Base-by-base conservation (phyloP, 2,888 invertebrate genomes). In the Pachycephus smyrnensis region DNA sequence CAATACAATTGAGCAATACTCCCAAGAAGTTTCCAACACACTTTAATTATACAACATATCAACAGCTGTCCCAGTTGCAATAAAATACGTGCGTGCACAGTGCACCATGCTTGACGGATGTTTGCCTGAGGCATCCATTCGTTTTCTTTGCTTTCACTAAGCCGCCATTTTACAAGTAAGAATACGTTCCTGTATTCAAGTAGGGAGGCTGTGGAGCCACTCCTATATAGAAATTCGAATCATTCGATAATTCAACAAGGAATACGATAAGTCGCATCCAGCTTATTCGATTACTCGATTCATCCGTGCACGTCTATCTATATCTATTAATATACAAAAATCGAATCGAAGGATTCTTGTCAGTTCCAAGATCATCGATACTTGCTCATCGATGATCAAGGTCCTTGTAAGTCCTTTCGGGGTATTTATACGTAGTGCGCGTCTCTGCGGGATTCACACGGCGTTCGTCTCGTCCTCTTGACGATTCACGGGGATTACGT, bases 341-440 rank as follows among this genome's bases (percentile, higher is more conserved):
- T 55, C 40, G 40, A 40, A 23, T 40, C 23, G 55, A 55, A 55
- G 55, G 55, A 55, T 71, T 31, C 71, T 71, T 23, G 12, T 31
- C 31, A 23, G 12, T 71, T 71, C 71, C 71, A 32, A 31, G 71
- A 71, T 71, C 71, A 23, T 32, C 31, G 30, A 71, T 78, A 82
- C 82, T 82, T 82, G 83, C 81, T 84, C 84, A 83, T 83, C 82
- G 79, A 80, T 80, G 78, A 84, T 77, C 85, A 85, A 86, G 86
- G 86, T 77, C 84, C 81, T 80, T 76, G 78, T 73, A 80, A 82
- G 80, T 84, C 82, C 84, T 85, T 84, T 83, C 83, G 76, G 80
- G 81, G 81, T 83, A 85, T 86, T 85, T 86, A 85, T 82, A 82
- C 83, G 80, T 76, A 80, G 73, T 69, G 74, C 76, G 79, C 68